These are phyloP conservation scores for Tetramorium parvispinum DNA, from an alignment of 1,140 invertebrate species.

Conservation along the genomic window DNA sequence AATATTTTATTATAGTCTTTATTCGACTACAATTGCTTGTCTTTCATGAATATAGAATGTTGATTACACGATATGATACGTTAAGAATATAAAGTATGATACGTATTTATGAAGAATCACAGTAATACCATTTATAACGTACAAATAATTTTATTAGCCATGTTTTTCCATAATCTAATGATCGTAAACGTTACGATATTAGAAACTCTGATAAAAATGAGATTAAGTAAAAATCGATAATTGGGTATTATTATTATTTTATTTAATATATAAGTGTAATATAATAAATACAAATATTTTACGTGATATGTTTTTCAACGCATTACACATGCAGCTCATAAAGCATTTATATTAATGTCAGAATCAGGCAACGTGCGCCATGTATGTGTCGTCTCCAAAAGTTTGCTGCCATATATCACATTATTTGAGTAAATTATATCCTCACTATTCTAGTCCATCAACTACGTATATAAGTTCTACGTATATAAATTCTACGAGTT, in stretches of 20 bases:
- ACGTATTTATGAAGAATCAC: neutral
- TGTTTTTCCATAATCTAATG: neutral
- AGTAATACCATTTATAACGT: neutral
- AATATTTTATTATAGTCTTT: neutral
- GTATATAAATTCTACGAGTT: neutral
- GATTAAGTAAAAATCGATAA: neutral
- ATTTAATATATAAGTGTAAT: neutral
- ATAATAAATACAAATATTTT: neutral
- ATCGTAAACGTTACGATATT: conserved; percentile 16
- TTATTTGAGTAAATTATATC: conserved; percentile 56
- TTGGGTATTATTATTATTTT: neutral
- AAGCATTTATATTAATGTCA: conserved; percentile 74
- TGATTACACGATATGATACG: neutral
- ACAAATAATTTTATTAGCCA: conserved; percentile 4
- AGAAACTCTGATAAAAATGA: neutral
- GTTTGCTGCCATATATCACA: conserved; percentile 47
- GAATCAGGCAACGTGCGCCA: conserved; percentile 61
- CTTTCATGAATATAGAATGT: neutral
- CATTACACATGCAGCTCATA: conserved; percentile 64
- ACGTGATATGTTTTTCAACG: conserved; percentile 4
- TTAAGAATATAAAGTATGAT: neutral
- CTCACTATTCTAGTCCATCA: conserved; percentile 8
- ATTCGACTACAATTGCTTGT: neutral
- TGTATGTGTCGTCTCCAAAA: conserved; percentile 62
- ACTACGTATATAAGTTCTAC: neutral